phyloP scores from a whole-genome alignment of 2,797 vertebrate genomes.

The Lutra lutra region DNA sequence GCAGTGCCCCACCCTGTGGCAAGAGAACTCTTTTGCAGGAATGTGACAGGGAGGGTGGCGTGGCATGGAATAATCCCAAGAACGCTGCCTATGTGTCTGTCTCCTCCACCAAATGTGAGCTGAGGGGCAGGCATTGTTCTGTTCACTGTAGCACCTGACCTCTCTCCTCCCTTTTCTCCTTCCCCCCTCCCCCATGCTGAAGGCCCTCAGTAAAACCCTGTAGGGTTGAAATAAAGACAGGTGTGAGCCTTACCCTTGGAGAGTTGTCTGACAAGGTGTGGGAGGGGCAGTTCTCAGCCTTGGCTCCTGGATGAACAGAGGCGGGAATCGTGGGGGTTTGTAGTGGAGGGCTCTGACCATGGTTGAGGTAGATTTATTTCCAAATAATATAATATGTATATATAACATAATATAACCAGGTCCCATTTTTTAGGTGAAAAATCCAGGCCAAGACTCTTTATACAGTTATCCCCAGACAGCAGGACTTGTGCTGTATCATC shows the following conservation, averaged over 20 bases:
- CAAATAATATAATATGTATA: too few species aligned
- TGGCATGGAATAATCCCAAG: background rate
- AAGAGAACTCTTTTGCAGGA: background rate
- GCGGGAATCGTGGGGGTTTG: background rate
- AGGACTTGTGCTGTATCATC: background rate
- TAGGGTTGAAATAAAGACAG: background rate
- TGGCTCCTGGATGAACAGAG: background rate
- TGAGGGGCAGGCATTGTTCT: background rate
- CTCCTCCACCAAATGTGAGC: background rate
- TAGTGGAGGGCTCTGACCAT: background rate
- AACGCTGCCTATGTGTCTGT: fast-evolving
- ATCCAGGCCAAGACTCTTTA: background rate
- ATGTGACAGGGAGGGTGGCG: background rate
- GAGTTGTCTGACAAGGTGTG: background rate
- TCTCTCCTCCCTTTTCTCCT: too few species aligned
- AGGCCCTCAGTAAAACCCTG: background rate
- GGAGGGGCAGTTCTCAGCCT: background rate
- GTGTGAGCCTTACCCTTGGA: background rate
- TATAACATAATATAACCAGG: background rate
- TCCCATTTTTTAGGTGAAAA: background rate
- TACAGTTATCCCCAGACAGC: background rate
- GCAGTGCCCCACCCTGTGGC: background rate
- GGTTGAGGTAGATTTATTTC: background rate
- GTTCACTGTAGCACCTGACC: background rate
- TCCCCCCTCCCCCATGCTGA: background rate